These are phyloP conservation scores for Pseudopipra pipra DNA, from an alignment of 2,113 vertebrate genomes.

Conservation along the genomic window DNA sequence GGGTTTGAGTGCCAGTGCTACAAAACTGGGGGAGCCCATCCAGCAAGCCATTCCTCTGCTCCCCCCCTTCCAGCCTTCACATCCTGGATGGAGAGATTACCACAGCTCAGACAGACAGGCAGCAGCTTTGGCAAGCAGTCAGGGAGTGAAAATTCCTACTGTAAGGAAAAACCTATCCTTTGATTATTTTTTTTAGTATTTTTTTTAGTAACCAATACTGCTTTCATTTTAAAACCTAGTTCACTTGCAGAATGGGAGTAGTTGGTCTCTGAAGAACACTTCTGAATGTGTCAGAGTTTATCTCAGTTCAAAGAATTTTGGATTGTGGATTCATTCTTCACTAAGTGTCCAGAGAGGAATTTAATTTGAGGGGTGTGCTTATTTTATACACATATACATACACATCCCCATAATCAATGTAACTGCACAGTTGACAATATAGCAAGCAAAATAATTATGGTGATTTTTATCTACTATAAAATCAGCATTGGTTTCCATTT, in stretches of 20 bases:
- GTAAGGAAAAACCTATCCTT: constrained; percentile 55
- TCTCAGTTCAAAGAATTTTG: background rate
- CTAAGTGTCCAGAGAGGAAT: background rate
- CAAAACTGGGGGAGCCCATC: constrained; percentile 70
- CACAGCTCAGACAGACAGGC: background rate
- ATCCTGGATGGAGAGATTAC: constrained; percentile 19
- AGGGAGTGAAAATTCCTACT: background rate
- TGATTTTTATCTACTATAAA: background rate
- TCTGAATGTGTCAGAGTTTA: background rate
- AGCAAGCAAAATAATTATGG: background rate
- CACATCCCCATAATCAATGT: background rate
- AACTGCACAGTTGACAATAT: background rate
- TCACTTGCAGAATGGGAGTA: background rate
- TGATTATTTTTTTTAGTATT: background rate
- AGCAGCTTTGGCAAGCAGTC: background rate
- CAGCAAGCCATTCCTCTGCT: constrained; percentile 82
- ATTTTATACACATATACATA: background rate
- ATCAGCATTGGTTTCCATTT: background rate
- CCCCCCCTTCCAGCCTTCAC: constrained; percentile 80
- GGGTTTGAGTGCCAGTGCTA: constrained; percentile 37
- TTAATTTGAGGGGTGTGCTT: background rate
- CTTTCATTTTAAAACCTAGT: background rate
- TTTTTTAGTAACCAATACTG: background rate
- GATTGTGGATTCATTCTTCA: background rate
- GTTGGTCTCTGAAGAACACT: background rate